Evolutionary conservation across 2,113 vertebrate genomes (phyloP).

Genomic region (Microcebus jonahi): DNA sequence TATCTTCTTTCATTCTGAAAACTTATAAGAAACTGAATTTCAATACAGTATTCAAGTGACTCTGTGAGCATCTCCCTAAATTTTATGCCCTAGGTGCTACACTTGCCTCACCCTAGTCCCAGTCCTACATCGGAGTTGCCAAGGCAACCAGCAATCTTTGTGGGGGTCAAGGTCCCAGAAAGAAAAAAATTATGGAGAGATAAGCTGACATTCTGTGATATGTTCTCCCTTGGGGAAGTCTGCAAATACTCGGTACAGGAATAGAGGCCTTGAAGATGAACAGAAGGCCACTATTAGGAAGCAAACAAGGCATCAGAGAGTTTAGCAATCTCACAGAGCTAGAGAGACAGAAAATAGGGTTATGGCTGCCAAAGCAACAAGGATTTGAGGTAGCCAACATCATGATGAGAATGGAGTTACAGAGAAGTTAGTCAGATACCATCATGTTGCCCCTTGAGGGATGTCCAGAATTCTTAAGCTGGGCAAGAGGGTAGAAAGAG

Average conservation of each 20-base stretch:
- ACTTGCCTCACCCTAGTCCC: not conserved
- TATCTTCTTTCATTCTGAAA: slow-evolving; percentile 28
- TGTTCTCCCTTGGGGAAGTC: not conserved
- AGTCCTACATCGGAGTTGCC: not conserved
- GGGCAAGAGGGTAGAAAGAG: not conserved
- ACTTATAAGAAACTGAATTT: not conserved
- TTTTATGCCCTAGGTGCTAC: not conserved
- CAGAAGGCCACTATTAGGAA: not conserved
- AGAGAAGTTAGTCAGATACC: not conserved
- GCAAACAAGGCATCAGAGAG: not conserved
- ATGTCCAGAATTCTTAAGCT: not conserved
- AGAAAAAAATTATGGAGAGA: not conserved
- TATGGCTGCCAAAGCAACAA: not conserved
- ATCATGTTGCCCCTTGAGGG: not conserved
- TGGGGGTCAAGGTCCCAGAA: not conserved
- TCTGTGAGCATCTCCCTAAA: not conserved
- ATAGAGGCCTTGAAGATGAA: not conserved
- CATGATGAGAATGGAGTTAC: not conserved
- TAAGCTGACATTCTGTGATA: not conserved
- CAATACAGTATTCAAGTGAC: not conserved
- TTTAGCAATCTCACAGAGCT: not conserved
- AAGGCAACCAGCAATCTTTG: not conserved
- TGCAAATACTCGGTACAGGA: not conserved
- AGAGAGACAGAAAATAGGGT: not conserved
- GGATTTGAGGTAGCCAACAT: not conserved